Conservation (phyloP, 2,797 vertebrate species). For the Yasuhikotakia modesta region DNA sequence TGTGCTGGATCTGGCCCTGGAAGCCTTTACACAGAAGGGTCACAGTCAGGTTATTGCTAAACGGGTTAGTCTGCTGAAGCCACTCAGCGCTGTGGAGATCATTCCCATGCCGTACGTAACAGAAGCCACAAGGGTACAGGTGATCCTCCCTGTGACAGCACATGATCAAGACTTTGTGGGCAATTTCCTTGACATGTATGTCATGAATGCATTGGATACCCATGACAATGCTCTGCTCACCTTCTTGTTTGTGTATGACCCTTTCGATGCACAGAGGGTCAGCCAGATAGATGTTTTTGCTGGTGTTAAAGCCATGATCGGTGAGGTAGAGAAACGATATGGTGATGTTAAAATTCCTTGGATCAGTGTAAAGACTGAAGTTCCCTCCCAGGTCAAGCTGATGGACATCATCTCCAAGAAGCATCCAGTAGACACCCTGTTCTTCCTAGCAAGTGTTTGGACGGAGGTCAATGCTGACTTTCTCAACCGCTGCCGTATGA, state of each 20-base stretch:
- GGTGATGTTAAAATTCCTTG: constrained; percentile 89
- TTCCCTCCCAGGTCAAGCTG: constrained; percentile 92
- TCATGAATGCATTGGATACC: constrained; percentile 87
- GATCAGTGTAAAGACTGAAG: constrained; percentile 92
- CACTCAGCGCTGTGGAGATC: constrained; percentile 90
- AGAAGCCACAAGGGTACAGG: constrained; percentile 91
- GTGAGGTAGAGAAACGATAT: constrained; percentile 90
- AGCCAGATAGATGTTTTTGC: constrained; percentile 88
- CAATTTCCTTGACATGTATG: constrained; percentile 91
- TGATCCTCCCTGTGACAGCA: constrained; percentile 88
- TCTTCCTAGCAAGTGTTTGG: constrained; percentile 90
- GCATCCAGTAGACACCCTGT: constrained; percentile 94
- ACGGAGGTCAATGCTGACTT: constrained; percentile 90
- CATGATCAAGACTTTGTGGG: constrained; percentile 83
- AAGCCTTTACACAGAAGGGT: constrained; percentile 90
- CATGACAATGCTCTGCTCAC: constrained; percentile 91
- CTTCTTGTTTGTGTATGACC: constrained; percentile 90
- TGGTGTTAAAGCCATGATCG: constrained; percentile 86
- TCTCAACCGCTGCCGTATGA: constrained; percentile 96
- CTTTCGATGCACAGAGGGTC: constrained; percentile 86
- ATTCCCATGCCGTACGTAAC: constrained; percentile 98
- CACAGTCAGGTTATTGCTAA: constrained; percentile 88
- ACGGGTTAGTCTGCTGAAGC: constrained; percentile 88
- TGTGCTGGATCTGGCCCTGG: constrained; percentile 88
- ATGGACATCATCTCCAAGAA: constrained; percentile 99